Conservation (phyloP, 1,140 invertebrate species). For the Tetramorium simillimum region DNA sequence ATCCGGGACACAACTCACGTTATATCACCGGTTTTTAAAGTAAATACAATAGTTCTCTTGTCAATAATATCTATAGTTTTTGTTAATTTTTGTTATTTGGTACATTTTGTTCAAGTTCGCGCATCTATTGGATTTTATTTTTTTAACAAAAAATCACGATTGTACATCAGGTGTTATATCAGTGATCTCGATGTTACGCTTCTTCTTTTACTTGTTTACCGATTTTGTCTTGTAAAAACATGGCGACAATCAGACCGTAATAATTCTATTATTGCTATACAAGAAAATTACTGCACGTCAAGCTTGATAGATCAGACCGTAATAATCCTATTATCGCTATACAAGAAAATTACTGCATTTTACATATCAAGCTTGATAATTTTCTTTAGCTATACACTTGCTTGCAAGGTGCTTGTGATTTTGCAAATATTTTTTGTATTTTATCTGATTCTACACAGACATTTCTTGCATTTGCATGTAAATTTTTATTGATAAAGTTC, state of each 20-base stretch:
- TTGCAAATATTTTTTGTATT: background rate
- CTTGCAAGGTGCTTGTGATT: background rate
- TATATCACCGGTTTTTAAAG: background rate
- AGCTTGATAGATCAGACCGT: slow-evolving; percentile 25
- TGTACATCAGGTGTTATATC: slow-evolving; percentile 3
- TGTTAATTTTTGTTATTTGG: background rate
- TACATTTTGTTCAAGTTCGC: background rate
- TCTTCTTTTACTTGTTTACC: slow-evolving; percentile 2
- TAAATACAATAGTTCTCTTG: slow-evolving; percentile 23
- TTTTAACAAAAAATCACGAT: slow-evolving; percentile 21
- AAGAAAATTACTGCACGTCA: background rate
- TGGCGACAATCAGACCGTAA: slow-evolving; percentile 45
- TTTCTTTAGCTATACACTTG: background rate
- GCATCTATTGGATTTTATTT: background rate
- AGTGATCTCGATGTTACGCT: slow-evolving; percentile 20
- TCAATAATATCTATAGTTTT: slow-evolving; percentile 6
- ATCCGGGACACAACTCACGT: background rate
- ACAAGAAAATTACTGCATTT: slow-evolving; percentile 25
- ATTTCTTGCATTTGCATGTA: background rate
- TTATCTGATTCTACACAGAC: background rate
- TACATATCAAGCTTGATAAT: slow-evolving; percentile 19
- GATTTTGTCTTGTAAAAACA: slow-evolving; percentile 22
- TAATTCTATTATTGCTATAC: slow-evolving; percentile 31
- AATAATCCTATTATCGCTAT: slow-evolving; percentile 24
- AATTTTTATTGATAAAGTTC: background rate